Evolutionary conservation across 2,888 invertebrate genomes (phyloP).

Genomic region (Oxycera nigricornis): DNA sequence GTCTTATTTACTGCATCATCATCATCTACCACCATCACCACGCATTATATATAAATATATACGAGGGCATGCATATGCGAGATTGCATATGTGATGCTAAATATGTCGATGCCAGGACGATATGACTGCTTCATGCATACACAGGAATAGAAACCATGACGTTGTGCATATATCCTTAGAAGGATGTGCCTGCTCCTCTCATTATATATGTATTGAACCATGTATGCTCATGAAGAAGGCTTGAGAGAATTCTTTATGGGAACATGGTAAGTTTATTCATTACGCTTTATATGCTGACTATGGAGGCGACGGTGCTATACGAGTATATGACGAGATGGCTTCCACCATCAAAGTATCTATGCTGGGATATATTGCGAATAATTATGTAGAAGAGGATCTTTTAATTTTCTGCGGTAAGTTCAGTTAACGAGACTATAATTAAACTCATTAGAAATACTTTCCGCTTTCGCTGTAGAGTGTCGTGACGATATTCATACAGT

Average conservation of each 20-base stretch:
- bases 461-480: background rate
- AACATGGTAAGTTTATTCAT: background rate
- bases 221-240: background rate
- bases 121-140: too few species aligned
- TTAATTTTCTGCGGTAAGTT: slow-evolving; percentile 45
- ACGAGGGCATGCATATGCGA: background rate
- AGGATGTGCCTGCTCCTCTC: too few species aligned
- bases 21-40: background rate
- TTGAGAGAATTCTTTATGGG: background rate
- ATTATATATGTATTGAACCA: too few species aligned
- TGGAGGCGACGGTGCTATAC: background rate
- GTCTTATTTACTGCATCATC: slow-evolving; percentile 17
- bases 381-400: slow-evolving; percentile 39
- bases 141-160: too few species aligned
- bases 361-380: slow-evolving; percentile 14
- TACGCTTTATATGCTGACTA: background rate
- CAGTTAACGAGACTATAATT: slow-evolving; percentile 45
- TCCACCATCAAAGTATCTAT: background rate
- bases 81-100: too few species aligned
- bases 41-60: background rate
- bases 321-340: background rate
- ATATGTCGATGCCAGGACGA: too few species aligned
- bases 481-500: too few species aligned
- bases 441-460: slow-evolving; percentile 44
- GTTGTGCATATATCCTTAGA: too few species aligned